These are phyloP conservation scores for Nebria salina DNA, from an alignment of 2,888 invertebrate genomes.

Conservation along the genomic window DNA sequence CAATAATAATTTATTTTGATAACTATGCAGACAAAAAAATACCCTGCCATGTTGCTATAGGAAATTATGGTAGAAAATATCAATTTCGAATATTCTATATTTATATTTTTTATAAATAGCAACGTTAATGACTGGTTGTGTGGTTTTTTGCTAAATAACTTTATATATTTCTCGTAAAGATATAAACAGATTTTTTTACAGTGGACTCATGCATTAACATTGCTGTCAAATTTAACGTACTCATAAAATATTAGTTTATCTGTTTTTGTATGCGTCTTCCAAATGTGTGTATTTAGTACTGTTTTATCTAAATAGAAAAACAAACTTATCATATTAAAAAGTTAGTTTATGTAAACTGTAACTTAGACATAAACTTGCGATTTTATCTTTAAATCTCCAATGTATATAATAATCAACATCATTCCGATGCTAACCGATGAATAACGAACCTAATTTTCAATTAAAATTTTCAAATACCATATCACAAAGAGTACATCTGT, in stretches of 20 bases:
- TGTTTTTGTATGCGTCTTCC: background rate
- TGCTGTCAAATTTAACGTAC: background rate
- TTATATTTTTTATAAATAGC: background rate
- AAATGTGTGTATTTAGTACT: slow-evolving; percentile 7
- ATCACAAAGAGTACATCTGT: too few relatives aligned
- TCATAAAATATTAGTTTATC: slow-evolving; percentile 14
- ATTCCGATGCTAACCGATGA: too few relatives aligned
- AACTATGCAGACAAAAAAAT: slow-evolving; percentile 49
- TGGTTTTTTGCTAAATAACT: slow-evolving; percentile 19
- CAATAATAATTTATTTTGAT: slow-evolving; percentile 43
- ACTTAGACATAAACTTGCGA: too few relatives aligned
- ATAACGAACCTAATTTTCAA: too few relatives aligned
- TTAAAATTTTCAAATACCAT: too few relatives aligned
- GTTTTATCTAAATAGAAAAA: slow-evolving; percentile 7
- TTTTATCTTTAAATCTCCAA: too few relatives aligned
- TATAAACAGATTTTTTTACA: slow-evolving; percentile 1
- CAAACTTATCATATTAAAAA: background rate
- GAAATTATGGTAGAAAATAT: background rate
- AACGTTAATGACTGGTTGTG: slow-evolving; percentile 11
- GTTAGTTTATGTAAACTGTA: too few relatives aligned
- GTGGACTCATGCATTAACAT: background rate
- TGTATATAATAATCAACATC: too few relatives aligned
- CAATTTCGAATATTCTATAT: slow-evolving; percentile 2
- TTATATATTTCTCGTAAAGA: slow-evolving; percentile 10
- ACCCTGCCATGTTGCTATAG: slow-evolving; percentile 16